Evolutionary conservation across 1,140 invertebrate species (phyloP).

Genomic region (Melitaea cinxia): DNA sequence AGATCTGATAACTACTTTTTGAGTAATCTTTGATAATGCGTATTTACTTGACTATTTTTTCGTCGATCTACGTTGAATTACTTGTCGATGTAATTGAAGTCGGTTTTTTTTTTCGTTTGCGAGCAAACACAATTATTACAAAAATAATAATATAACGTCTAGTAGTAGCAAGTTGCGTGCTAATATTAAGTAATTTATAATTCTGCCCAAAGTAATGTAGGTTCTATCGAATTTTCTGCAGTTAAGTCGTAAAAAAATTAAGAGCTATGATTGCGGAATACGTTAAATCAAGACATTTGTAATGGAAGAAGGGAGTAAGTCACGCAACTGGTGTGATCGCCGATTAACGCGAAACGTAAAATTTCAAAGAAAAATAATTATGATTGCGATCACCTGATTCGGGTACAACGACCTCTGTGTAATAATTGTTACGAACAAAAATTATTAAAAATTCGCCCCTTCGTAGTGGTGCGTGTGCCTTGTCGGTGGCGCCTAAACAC

Average conservation of each 20-base stretch:
- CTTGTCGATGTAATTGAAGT: too few relatives aligned
- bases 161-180: neutral
- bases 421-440: too few relatives aligned
- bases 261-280: neutral
- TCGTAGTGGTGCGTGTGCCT: too few relatives aligned
- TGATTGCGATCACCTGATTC: neutral
- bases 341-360: constrained; percentile 8
- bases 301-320: constrained; percentile 4
- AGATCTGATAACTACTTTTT: too few relatives aligned
- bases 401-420: neutral
- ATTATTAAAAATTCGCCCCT: too few relatives aligned
- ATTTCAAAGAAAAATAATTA: constrained; percentile 3
- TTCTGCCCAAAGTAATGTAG: neutral
- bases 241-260: neutral
- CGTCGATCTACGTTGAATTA: too few relatives aligned
- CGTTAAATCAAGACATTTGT: constrained; percentile 1
- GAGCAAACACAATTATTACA: too few relatives aligned
- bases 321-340: neutral
- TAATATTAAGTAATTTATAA: neutral
- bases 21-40: too few relatives aligned
- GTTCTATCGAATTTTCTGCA: neutral
- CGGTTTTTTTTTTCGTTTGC: too few relatives aligned
- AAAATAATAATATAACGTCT: neutral
- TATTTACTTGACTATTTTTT: too few relatives aligned
- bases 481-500: too few relatives aligned